Evolutionary conservation across 1,140 invertebrate species (phyloP), one percentile per base, ranked within the genome.

Genomic region (Zaprionus capensis): DNA sequence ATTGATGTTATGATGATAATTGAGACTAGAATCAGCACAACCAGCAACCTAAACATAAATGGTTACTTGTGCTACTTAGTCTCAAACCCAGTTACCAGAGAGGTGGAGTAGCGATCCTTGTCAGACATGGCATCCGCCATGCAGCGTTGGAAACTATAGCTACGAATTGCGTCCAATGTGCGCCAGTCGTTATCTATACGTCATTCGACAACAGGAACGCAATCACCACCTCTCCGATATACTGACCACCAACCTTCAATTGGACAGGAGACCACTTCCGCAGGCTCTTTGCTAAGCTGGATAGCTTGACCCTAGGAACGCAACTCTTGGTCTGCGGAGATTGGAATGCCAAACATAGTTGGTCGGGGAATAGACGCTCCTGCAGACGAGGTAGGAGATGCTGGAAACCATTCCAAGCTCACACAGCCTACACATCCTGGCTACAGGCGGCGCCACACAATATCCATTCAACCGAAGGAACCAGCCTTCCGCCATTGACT

Each of bases 361-460:
- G 63, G 63, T 66, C 49, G 63, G 63, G 63, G 1, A 55, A 55
- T n/a, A 2, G 15, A 0, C 63, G 63, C 4, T 34, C 46, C 12
- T 68, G 66, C 28, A 58, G 6, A 6, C 14, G 65, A 17, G 65
- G 65, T 12, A 68, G 22, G 2, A 22, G 22, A 2, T 22, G 22
- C 22, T 22, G 22, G 22, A 22, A 22, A 22, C 22, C 1, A 22
- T 22, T 1, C 22, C 1, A 22, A 22, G 22, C 2, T 38, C 53
- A 6, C 26, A 17, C 0, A 1, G 14, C 0, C 14, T 5, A 5
- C 44, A 74, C 4, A 34, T 69, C 0, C 5, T 74, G 1, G 71
- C 71, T 0, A 74, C 71, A 1, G 71, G 71, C 0, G 71, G 57
- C 0, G 56, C 71, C 1, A 74, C 71, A 0, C 71, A 74, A 24